Conservation (phyloP, 2,113 vertebrate species). For the Geococcyx californianus region DNA sequence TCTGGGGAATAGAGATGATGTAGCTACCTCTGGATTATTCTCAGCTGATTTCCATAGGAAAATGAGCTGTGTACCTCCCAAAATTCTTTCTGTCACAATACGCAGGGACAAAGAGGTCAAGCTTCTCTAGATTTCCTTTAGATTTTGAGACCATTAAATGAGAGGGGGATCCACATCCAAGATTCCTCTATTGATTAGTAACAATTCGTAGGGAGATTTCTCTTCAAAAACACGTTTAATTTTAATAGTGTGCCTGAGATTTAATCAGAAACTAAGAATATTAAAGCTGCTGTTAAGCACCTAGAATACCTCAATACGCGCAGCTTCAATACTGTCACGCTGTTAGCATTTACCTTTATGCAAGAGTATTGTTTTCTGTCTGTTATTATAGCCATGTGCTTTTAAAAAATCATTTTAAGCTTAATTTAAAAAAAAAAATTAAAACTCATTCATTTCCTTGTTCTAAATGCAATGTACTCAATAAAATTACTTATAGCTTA, state of each 20-base stretch:
- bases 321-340: not conserved
- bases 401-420: not conserved
- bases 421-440: not conserved
- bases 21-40: not conserved
- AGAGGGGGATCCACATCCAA: not conserved
- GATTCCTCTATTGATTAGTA: not conserved
- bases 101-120: not conserved
- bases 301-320: not conserved
- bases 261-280: not conserved
- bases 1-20: not conserved
- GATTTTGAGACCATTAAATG: not conserved
- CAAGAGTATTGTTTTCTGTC: not conserved
- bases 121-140: not conserved
- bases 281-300: not conserved
- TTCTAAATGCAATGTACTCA: not conserved
- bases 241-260: not conserved
- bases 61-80: not conserved
- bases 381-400: not conserved
- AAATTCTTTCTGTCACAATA: not conserved
- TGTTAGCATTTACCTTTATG: not conserved
- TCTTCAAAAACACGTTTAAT: not conserved
- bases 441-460: not conserved
- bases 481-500: not conserved
- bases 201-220: not conserved
- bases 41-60: not conserved